phyloP scores from a whole-genome alignment of 2,113 vertebrate species.

The Lichenostomus cassidix region DNA sequence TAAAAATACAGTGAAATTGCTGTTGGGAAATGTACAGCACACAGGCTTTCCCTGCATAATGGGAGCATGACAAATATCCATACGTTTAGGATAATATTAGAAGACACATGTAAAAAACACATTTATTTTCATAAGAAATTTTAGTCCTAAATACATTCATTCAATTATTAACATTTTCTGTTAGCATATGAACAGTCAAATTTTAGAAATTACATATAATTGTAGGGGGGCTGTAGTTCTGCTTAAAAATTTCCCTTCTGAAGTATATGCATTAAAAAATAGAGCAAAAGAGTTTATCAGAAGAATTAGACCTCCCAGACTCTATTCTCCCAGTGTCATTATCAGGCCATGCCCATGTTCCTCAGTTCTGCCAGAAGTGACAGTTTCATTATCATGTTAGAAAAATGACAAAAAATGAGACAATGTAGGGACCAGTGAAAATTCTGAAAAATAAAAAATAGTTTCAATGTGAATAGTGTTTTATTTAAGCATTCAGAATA shows the following conservation, averaged over 20 bases:
- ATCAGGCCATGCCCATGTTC: neutral
- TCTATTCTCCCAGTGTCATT: neutral
- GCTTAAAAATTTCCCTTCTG: neutral
- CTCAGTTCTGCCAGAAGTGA: neutral
- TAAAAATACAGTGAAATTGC: neutral
- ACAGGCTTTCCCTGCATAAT: neutral
- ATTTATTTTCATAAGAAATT: neutral
- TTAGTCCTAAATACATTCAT: neutral
- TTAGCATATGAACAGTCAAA: neutral
- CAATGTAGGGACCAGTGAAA: neutral
- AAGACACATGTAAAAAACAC: neutral
- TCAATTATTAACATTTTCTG: neutral
- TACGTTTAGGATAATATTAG: neutral
- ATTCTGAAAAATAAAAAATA: neutral
- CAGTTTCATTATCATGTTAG: neutral
- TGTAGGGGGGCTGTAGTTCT: neutral
- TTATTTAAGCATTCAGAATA: neutral
- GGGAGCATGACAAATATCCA: neutral
- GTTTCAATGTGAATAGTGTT: neutral
- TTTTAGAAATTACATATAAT: neutral
- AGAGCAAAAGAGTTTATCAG: neutral
- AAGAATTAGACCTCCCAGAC: neutral
- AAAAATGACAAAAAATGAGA: neutral
- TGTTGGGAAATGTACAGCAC: neutral
- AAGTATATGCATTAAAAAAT: neutral